Conservation (phyloP, 23 tunicate genomes). For the Botrylloides violaceus region DNA sequence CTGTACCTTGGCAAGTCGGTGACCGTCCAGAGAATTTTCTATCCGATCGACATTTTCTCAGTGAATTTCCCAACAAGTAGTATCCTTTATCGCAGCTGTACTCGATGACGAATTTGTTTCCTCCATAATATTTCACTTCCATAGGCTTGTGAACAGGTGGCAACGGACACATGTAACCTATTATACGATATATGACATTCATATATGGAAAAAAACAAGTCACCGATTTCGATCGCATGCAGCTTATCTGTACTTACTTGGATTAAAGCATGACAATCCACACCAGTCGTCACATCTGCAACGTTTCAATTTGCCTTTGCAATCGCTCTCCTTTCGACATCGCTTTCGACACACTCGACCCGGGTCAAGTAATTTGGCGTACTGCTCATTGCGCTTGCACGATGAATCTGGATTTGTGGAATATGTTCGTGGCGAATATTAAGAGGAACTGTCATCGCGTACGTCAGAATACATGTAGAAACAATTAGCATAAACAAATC, state of each 20-base stretch:
- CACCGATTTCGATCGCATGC: not conserved
- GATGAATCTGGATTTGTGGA: too few relatives aligned
- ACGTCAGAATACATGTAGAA: too few relatives aligned
- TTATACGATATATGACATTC: not conserved
- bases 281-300: constrained; percentile 21
- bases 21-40: not conserved
- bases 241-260: not conserved
- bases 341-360: constrained; percentile 6
- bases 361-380: not conserved
- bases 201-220: not conserved
- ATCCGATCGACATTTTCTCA: constrained; percentile 3
- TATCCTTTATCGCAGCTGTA: constrained; percentile 3
- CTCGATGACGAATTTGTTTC: not conserved
- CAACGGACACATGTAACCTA: not conserved
- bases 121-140: constrained; percentile 5
- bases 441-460: too few relatives aligned
- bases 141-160: not conserved
- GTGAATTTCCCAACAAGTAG: not conserved
- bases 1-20: constrained; percentile 7
- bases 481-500: too few relatives aligned
- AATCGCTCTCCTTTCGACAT: not conserved
- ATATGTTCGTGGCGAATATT: too few relatives aligned
- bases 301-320: constrained; percentile 4
- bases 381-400: not conserved
- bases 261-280: constrained; percentile 20